Conservation (phyloP, 2,888 invertebrate genomes). For the Polydrusus pterygomalis region DNA sequence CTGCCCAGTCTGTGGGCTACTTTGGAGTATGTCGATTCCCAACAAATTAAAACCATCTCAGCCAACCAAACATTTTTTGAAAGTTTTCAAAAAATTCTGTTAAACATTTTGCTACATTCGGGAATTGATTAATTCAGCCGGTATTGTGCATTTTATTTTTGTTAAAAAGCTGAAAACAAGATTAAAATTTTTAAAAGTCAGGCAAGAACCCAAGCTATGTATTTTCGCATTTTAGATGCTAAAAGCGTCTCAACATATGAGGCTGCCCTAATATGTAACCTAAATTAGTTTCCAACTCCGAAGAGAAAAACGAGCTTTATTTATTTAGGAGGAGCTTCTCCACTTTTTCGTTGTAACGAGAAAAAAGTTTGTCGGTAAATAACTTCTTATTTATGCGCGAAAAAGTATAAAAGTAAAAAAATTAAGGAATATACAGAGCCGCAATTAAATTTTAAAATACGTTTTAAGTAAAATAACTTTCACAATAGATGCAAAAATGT, state of each 20-base stretch:
- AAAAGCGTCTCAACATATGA: conserved; percentile 23
- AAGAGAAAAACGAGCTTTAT: conserved; percentile 24
- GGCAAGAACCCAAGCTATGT: background rate
- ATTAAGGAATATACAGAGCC: background rate
- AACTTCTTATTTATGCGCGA: background rate
- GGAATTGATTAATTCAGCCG: no score
- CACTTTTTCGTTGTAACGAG: conserved; percentile 16
- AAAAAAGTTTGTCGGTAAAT: conserved; percentile 14
- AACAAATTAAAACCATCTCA: no score
- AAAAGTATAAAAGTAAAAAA: background rate
- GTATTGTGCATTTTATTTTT: no score
- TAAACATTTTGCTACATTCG: no score
- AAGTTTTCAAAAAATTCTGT: no score
- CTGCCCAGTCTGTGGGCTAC: no score
- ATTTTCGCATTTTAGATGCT: conserved; percentile 37
- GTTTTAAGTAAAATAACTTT: no score
- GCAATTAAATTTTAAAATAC: no score
- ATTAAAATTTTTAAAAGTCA: conserved; percentile 32
- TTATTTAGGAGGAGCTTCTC: conserved; percentile 21
- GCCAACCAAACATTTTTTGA: no score
- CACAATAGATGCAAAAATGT: no score
- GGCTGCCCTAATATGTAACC: conserved; percentile 20
- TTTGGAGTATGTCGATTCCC: no score
- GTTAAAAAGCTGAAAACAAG: background rate
- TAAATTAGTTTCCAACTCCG: conserved; percentile 35